Evolutionary conservation across 30 jellyfish, hydroid and myxozoan species (phyloP), one percentile per base, ranked within the genome.

Genomic region (Turritopsis dohrnii): DNA sequence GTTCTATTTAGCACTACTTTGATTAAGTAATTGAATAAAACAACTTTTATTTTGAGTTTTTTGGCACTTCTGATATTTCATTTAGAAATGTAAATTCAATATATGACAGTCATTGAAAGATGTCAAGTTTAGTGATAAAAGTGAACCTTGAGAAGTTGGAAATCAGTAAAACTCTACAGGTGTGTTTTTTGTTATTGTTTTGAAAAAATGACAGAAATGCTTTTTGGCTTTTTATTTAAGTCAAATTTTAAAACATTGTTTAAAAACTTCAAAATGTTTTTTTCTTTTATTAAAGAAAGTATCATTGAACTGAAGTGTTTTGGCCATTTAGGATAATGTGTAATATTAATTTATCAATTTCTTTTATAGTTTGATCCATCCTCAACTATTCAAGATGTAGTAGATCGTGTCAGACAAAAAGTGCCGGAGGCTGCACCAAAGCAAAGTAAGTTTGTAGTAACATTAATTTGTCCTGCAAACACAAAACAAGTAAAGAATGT

Each of bases 391-490:
- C 83, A 85, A 26, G 96, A 91, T 28, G 97, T 89, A 9, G 72
- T 86, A 18, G 84, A 84, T 52, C 88, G 24, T 53, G 84, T 87
- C 20, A 72, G 87, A 26, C 71, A 52, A 73, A 91, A 91, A 75
- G 89, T 87, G 1, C 97, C 97, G 0, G 97, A 91, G 74, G 90
- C 97, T 69, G 97, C 82, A 18, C 88, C 97, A 60, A 89, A 91
- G 72, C 86, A 79, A 72, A 86, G 96, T 87, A 83, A 75, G 90
- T 83, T 27, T n/a, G n/a, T n/a, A n/a, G n/a, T n/a, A n/a, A n/a
- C n/a, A n/a, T n/a, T n/a, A n/a, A n/a, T n/a, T n/a, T n/a, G n/a
- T n/a, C n/a, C n/a, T n/a, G n/a, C n/a, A n/a, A n/a, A n/a, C n/a
- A n/a, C n/a, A n/a, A n/a, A n/a, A n/a, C n/a, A n/a, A n/a, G n/a